These are phyloP conservation scores for Oncorhynchus mykiss DNA, from an alignment of 2,113 vertebrate species.

Conservation along the genomic window DNA sequence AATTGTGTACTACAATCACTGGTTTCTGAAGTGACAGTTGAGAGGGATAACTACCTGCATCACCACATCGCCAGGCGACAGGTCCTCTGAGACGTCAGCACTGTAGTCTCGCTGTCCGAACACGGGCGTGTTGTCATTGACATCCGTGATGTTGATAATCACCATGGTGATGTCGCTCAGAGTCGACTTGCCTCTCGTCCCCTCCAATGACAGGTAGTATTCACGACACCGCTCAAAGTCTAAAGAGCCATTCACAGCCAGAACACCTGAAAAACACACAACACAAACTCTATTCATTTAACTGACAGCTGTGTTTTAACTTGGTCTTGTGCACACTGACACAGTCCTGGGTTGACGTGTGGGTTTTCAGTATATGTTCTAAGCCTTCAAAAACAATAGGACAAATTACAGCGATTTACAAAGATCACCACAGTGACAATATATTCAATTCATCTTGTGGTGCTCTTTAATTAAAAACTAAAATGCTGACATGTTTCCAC, in stretches of 20 bases:
- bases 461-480: too few species aligned
- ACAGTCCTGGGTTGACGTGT: too few species aligned
- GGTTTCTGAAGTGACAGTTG: conserved; percentile 11
- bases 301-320: neutral
- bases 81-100: conserved; percentile 79
- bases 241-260: conserved; percentile 80
- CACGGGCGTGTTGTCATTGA: conserved; percentile 87
- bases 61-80: conserved; percentile 77
- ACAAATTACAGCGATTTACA: too few species aligned
- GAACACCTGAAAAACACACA: conserved; percentile 50
- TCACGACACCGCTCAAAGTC: conserved; percentile 85
- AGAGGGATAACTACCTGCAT: conserved; percentile 82
- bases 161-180: conserved; percentile 85
- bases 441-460: too few species aligned
- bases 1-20: neutral
- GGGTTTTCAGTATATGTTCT: neutral
- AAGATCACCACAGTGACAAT: too few species aligned
- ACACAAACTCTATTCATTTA: neutral
- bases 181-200: conserved; percentile 79
- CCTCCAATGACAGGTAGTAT: conserved; percentile 89
- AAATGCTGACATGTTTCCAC: too few species aligned
- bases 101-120: conserved; percentile 80
- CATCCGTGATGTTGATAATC: conserved; percentile 87
- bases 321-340: too few species aligned
- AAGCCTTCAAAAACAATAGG: too few species aligned